These are phyloP conservation scores for Myopa testacea DNA, from an alignment of 2,888 invertebrate genomes.

Conservation along the genomic window DNA sequence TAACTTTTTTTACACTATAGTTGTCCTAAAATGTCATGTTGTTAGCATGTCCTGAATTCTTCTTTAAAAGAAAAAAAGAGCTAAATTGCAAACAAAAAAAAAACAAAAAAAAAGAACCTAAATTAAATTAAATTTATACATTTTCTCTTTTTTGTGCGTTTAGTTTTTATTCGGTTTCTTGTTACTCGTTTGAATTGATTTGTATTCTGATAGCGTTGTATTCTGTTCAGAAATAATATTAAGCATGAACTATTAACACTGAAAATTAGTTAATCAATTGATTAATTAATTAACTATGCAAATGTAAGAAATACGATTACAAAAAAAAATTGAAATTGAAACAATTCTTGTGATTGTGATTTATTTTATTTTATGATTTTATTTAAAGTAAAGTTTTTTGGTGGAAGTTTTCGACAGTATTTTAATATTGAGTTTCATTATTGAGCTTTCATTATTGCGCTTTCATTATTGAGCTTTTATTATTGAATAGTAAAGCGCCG, in stretches of 20 bases:
- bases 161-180: slow-evolving; percentile 43
- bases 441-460: too few relatives aligned
- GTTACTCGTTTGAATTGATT: slow-evolving; percentile 43
- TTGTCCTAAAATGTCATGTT: too few relatives aligned
- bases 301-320: slow-evolving; percentile 24
- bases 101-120: too few relatives aligned
- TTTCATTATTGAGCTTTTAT: too few relatives aligned
- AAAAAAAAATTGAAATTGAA: slow-evolving; percentile 16
- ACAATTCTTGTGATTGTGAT: neutral
- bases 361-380: neutral
- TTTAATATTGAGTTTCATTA: too few relatives aligned
- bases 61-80: neutral
- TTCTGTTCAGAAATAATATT: slow-evolving; percentile 16
- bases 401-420: too few relatives aligned
- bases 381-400: neutral
- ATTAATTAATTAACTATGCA: neutral
- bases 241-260: slow-evolving; percentile 21
- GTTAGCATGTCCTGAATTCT: too few relatives aligned
- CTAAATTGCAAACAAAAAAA: neutral
- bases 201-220: slow-evolving; percentile 33
- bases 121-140: slow-evolving; percentile 32
- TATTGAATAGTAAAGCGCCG: too few relatives aligned
- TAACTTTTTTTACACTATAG: too few relatives aligned
- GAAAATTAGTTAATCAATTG: slow-evolving; percentile 20
- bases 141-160: slow-evolving; percentile 44